Evolutionary conservation across 2,888 invertebrate species (phyloP).

Genomic region (Magallana nippona): DNA sequence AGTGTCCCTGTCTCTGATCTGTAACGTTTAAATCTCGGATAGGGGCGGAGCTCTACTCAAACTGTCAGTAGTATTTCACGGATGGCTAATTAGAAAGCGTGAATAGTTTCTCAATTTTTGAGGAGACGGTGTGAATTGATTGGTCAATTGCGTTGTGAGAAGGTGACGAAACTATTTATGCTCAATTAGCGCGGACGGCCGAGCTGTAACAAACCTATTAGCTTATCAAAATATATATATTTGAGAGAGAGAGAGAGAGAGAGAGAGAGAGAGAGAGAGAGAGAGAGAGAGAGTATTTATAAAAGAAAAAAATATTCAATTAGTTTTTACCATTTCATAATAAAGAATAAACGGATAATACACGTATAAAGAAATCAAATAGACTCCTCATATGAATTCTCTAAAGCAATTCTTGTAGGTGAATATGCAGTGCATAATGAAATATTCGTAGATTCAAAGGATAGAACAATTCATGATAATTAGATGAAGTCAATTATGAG

Average conservation of each 20-base stretch:
- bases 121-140: conserved; percentile 11
- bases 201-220: not conserved
- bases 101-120: not conserved
- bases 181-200: not conserved
- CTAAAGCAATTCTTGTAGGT: too few relatives aligned
- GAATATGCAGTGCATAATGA: too few relatives aligned
- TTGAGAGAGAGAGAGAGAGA: conserved; percentile 3
- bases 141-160: not conserved
- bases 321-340: not conserved
- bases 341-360: too few relatives aligned
- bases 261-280: conserved; percentile 6
- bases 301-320: too few relatives aligned
- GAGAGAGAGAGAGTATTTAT: not conserved
- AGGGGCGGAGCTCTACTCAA: conserved; percentile 29
- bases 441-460: too few relatives aligned
- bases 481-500: too few relatives aligned
- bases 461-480: too few relatives aligned
- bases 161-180: not conserved
- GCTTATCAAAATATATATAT: not conserved
- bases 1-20: not conserved
- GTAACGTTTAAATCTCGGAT: conserved; percentile 10
- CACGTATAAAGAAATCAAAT: too few relatives aligned
- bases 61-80: conserved; percentile 9
- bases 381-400: too few relatives aligned
- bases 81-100: conserved; percentile 14